Conservation (phyloP, 2,797 vertebrate species). For the Tarsius wallacei region DNA sequence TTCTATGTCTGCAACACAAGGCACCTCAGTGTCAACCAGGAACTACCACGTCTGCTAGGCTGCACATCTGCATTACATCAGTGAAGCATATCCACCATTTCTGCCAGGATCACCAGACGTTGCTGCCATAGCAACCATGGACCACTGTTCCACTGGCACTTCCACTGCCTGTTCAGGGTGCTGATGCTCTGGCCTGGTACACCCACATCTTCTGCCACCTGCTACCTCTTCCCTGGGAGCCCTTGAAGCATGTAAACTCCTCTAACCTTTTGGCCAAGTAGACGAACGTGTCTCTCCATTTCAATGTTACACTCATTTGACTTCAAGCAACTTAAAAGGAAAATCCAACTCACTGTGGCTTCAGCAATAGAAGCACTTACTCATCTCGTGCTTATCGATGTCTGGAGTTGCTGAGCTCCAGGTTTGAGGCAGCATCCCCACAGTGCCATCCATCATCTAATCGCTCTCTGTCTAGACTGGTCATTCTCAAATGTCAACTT, state of each 20-base stretch:
- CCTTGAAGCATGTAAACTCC: not conserved
- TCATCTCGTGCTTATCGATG: not conserved
- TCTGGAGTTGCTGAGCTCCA: not conserved
- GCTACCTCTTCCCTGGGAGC: not conserved
- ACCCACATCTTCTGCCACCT: no score
- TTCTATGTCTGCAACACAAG: not conserved
- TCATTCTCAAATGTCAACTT: not conserved
- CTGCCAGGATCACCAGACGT: not conserved
- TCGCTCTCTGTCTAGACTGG: not conserved
- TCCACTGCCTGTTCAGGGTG: not conserved
- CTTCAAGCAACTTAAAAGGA: conserved; percentile 36
- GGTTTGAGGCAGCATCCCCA: not conserved
- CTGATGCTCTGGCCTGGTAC: not conserved
- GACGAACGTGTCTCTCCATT: not conserved
- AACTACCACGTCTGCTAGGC: not conserved
- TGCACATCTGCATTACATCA: not conserved
- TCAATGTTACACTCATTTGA: not conserved
- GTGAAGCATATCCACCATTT: no score
- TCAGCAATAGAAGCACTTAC: not conserved
- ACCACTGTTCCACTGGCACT: not conserved
- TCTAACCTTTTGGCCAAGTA: not conserved
- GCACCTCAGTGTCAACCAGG: not conserved
- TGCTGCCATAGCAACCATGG: not conserved
- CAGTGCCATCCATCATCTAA: not conserved
- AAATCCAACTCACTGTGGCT: not conserved